Percentiles rank a stretch among this genome's conserved stretches.
phyloP scores from a whole-genome alignment of 2,888 invertebrate genomes.

The Agrilus cyanescens region DNA sequence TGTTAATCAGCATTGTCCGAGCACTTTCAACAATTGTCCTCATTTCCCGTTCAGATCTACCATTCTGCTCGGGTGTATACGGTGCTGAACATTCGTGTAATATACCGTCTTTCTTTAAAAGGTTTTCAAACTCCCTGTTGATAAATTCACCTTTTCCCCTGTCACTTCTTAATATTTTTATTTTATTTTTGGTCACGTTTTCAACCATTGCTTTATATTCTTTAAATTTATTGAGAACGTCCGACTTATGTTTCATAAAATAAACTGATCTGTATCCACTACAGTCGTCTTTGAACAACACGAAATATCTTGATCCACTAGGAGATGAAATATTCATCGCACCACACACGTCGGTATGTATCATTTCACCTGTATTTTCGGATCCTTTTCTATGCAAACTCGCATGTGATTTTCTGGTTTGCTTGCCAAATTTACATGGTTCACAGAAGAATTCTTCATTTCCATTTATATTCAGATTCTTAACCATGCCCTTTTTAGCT shows the following conservation, averaged over 20 bases:
- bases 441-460: slow-evolving; percentile 15
- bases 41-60: slow-evolving; percentile 19
- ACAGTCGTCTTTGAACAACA: slow-evolving; percentile 15
- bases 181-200: slow-evolving; percentile 10
- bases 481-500: slow-evolving; percentile 7
- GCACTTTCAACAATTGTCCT: slow-evolving; percentile 22
- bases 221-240: slow-evolving; percentile 10
- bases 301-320: slow-evolving; percentile 14
- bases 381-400: slow-evolving; percentile 1
- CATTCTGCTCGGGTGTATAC: slow-evolving; percentile 18
- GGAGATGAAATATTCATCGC: too few species aligned
- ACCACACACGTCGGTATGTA: slow-evolving; percentile 14
- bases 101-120: slow-evolving; percentile 17
- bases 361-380: slow-evolving; percentile 13
- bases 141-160: too few species aligned
- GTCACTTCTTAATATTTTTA: slow-evolving; percentile 7
- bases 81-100: slow-evolving; percentile 14
- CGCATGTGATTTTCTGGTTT: slow-evolving; percentile 11
- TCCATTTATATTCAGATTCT: slow-evolving; percentile 10
- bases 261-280: slow-evolving; percentile 11
- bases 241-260: slow-evolving; percentile 9
- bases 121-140: slow-evolving; percentile 6
- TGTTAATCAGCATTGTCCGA: slow-evolving; percentile 20
- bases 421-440: slow-evolving; percentile 14
- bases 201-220: slow-evolving; percentile 8